Conservation (phyloP, 2,113 vertebrate species). For the Campylomormyrus tamandua region DNA sequence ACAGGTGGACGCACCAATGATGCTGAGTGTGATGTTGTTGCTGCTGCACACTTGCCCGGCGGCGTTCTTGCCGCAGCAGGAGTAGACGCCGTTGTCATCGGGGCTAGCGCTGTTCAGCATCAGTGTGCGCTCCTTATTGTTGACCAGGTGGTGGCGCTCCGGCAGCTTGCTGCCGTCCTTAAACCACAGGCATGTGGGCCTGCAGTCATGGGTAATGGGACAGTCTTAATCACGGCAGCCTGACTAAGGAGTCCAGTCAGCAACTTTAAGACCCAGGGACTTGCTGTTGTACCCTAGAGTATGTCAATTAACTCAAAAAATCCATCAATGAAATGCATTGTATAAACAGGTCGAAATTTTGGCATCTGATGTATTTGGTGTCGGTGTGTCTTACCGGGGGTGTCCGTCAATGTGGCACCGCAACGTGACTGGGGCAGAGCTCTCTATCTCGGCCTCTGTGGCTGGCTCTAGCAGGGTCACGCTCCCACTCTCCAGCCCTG, state of each 20-base stretch:
- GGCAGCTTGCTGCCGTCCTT: conserved; percentile 65
- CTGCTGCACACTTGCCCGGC: conserved; percentile 77
- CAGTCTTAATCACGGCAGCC: background rate
- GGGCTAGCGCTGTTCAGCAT: conserved; percentile 69
- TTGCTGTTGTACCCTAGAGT: background rate
- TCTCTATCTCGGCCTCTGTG: conserved; percentile 75
- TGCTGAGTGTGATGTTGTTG: conserved; percentile 78
- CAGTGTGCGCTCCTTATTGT: conserved; percentile 80
- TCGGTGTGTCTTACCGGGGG: conserved; percentile 74
- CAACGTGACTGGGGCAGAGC: conserved; percentile 70
- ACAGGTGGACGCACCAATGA: conserved; percentile 68
- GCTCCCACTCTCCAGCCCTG: conserved; percentile 85
- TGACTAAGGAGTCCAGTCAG: background rate
- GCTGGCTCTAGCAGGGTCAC: conserved; percentile 80
- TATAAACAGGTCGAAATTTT: background rate
- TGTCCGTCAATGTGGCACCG: conserved; percentile 91
- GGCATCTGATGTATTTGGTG: background rate
- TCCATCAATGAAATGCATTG: background rate
- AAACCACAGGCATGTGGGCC: conserved; percentile 87
- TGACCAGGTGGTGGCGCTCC: conserved; percentile 70
- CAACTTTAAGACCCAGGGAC: background rate
- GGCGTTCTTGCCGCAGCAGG: conserved; percentile 84
- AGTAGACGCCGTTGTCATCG: conserved; percentile 78
- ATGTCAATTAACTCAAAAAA: background rate
- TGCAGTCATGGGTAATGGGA: conserved; percentile 34